These are phyloP conservation scores for Parazoanthus swiftii DNA, from an alignment of 92 coral and sea anemone genomes.

Conservation along the genomic window DNA sequence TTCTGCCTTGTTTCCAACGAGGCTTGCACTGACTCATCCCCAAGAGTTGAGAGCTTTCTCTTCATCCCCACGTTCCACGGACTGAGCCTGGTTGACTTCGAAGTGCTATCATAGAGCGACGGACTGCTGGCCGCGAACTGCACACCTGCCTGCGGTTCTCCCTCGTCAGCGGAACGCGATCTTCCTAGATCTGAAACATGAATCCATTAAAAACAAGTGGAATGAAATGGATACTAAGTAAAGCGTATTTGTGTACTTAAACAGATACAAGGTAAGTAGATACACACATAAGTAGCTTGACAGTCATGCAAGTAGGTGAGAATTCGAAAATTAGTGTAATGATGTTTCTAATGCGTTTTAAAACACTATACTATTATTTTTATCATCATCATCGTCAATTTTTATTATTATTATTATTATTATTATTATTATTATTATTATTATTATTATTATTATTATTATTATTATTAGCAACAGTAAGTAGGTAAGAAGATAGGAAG, in stretches of 20 bases:
- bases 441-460: too few relatives aligned
- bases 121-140: not conserved
- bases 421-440: too few relatives aligned
- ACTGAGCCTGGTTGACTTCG: too few relatives aligned
- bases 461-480: not conserved
- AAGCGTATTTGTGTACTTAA: not conserved
- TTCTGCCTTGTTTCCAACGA: not conserved
- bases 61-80: slow-evolving; percentile 4
- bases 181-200: slow-evolving; percentile 19
- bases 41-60: not conserved
- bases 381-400: too few relatives aligned
- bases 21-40: not conserved
- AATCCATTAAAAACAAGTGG: not conserved
- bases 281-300: too few relatives aligned
- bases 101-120: not conserved
- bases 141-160: not conserved
- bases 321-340: too few relatives aligned
- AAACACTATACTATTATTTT: too few relatives aligned
- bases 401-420: too few relatives aligned
- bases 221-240: not conserved
- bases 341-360: too few relatives aligned
- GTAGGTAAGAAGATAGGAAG: not conserved
- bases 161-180: not conserved
- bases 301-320: too few relatives aligned
- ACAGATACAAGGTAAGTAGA: too few relatives aligned